Conservation (phyloP, 2,888 invertebrate species). For the Ormyrus rosae region DNA sequence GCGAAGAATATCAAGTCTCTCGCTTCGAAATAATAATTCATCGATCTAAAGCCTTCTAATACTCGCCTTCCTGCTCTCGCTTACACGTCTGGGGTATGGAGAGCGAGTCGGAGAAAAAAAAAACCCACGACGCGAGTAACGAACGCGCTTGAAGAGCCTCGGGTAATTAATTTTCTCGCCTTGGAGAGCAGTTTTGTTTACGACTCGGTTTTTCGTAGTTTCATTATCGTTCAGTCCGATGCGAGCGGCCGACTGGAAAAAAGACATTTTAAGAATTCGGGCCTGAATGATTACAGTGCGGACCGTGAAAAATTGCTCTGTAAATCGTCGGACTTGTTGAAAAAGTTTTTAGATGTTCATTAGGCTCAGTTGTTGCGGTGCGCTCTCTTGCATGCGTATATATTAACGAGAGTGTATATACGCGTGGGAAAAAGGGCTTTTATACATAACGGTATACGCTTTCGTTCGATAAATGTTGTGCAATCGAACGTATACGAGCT, state of each 20-base stretch:
- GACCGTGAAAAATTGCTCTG: conserved; percentile 22
- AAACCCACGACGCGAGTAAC: background rate
- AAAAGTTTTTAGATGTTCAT: conserved; percentile 39
- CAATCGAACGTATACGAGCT: conserved; percentile 13
- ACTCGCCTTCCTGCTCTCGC: background rate
- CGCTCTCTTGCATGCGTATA: background rate
- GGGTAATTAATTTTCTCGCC: conserved; percentile 1
- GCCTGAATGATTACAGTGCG: conserved; percentile 22
- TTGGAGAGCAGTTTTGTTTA: conserved; percentile 26
- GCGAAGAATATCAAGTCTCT: background rate
- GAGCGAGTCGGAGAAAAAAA: background rate
- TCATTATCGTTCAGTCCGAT: background rate
- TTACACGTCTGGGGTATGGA: too few relatives aligned
- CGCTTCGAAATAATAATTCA: background rate
- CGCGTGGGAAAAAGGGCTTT: conserved; percentile 50
- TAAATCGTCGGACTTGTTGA: conserved; percentile 14
- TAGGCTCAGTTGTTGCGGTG: background rate
- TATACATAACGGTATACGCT: conserved; percentile 43
- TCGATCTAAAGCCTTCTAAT: background rate
- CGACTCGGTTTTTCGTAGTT: conserved; percentile 28
- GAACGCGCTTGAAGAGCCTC: background rate
- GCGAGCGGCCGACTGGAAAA: too few relatives aligned
- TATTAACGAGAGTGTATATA: conserved; percentile 30
- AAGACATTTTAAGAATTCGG: conserved; percentile 22
- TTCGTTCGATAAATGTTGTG: conserved; percentile 40